Evolutionary conservation across 2,888 invertebrate genomes (phyloP), one percentile per base, ranked within the genome.

Genomic region (Troides aeacus): DNA sequence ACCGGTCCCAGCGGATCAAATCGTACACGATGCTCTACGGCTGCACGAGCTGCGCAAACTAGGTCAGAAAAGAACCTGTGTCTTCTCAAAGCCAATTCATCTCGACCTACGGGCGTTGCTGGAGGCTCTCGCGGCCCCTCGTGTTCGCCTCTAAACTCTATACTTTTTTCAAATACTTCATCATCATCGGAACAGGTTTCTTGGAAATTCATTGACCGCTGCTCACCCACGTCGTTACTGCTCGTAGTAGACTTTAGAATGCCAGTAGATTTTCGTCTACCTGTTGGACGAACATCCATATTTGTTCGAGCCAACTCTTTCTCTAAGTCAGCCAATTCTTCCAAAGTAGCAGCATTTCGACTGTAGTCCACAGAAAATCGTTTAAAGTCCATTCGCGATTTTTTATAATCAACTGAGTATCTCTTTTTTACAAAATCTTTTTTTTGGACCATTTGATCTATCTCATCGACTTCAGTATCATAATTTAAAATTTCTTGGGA

Each of bases 1-100:
- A 94, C 90, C 60, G 95, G 95, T 74, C 95, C 95, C 62, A 96
- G 92, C 24, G 96, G 96, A 85, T 96, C 95, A 88, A 96, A 96
- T 73, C 95, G 94, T 76, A 96, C 96, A 78, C 95, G 94, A 87
- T 96, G 96, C 83, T 95, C 95, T 66, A 94, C 94, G 66, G 95
- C 95, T 76, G 95, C 95, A 80, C 95, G 94, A 61, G 96, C 95
- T 76, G 96, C 96, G 77, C 94, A 94, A 74, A 96, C 93, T 71
- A 96, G 93, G 81, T 96, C 96, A 67, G 96, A 95, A 87, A 96
- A 96, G 86, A 96, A 95, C 78, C 96, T 93, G 85, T 96, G 96
- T 70, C 96, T 93, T 73, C 96, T 93, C 77, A 96, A 86, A 73
- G 96, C 96, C 76, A 96, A 88, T 82, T 96, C 96, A 85, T 96